These are phyloP conservation scores for Columbina picui DNA, from an alignment of 2,113 vertebrate genomes.

Conservation along the genomic window DNA sequence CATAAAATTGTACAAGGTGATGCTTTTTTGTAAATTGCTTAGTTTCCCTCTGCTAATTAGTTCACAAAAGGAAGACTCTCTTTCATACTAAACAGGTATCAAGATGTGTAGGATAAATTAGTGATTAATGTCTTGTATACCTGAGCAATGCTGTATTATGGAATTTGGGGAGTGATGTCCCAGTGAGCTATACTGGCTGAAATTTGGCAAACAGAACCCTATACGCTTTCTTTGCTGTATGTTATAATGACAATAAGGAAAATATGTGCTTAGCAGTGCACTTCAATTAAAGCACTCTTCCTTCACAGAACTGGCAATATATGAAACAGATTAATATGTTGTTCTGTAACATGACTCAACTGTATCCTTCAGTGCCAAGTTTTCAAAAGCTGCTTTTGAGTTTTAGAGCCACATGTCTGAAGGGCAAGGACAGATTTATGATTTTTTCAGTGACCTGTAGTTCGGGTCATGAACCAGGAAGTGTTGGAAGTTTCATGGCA, in stretches of 20 bases:
- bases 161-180: neutral
- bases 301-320: neutral
- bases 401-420: neutral
- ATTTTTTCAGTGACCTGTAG: neutral
- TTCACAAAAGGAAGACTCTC: neutral
- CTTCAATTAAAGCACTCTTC: neutral
- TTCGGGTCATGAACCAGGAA: neutral
- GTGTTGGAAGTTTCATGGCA: neutral
- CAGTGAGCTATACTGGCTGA: neutral
- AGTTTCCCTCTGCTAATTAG: neutral
- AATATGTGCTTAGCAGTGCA: neutral
- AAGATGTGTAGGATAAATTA: neutral
- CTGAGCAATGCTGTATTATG: neutral
- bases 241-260: neutral
- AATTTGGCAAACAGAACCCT: neutral
- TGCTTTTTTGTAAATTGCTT: neutral
- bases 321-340: neutral
- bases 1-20: neutral
- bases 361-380: neutral
- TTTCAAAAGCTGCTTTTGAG: neutral
- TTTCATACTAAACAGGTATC: neutral
- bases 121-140: neutral
- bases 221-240: neutral
- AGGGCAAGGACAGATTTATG: neutral
- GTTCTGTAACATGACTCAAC: neutral